Percentiles rank a stretch among this genome's conserved stretches.
These are phyloP conservation scores for Protophormia terraenovae DNA, from an alignment of 2,888 invertebrate species.

Conservation along the genomic window DNA sequence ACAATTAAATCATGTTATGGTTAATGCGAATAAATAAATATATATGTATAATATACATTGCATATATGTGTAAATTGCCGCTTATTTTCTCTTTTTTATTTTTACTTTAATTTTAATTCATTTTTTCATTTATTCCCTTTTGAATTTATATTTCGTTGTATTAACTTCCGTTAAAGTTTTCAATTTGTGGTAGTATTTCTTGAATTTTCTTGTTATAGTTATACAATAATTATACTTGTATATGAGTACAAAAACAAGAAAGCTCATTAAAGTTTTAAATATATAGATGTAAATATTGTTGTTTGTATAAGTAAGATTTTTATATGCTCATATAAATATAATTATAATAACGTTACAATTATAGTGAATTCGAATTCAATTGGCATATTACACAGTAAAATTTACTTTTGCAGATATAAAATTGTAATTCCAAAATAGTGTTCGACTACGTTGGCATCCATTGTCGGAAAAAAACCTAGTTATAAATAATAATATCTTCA, in stretches of 20 bases:
- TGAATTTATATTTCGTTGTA: not conserved
- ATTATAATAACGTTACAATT: not conserved
- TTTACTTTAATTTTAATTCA: not conserved
- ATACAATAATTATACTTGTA: not conserved
- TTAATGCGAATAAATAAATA: not conserved
- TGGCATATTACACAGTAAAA: too few relatives aligned
- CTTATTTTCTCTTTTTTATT: not conserved
- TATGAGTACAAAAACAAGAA: too few relatives aligned
- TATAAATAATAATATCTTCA: too few relatives aligned
- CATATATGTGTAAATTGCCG: not conserved
- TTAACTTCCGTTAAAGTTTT: not conserved
- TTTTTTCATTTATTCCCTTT: not conserved
- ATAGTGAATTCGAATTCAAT: too few relatives aligned
- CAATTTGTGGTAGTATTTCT: not conserved
- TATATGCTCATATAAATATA: not conserved
- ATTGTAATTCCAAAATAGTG: too few relatives aligned
- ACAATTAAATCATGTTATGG: slow-evolving; percentile 44
- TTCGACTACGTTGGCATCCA: too few relatives aligned
- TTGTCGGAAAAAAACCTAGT: too few relatives aligned
- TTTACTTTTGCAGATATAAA: too few relatives aligned
- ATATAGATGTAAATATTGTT: not conserved
- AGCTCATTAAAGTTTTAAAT: not conserved
- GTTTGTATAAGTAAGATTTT: not conserved
- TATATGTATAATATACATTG: not conserved
- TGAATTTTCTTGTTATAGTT: not conserved